A percentile compares a stretch with the other conserved stretches of the same genome.
phyloP scores from a whole-genome alignment of 37 sponge, comb jelly and placozoan genomes.

The Dysidea cf. avara region DNA sequence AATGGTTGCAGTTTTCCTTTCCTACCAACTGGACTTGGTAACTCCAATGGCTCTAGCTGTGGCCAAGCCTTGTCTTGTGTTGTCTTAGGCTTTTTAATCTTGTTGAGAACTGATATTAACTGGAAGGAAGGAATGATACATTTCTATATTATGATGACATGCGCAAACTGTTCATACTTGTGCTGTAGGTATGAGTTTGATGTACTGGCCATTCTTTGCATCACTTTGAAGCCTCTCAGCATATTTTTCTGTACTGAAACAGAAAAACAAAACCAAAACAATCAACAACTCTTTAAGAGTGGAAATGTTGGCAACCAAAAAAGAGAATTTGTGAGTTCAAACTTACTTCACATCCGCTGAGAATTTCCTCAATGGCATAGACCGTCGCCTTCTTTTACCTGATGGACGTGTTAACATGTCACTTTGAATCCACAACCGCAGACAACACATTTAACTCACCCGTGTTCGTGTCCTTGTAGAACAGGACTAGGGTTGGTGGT shows the following conservation, averaged over 20 bases:
- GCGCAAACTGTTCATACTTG: not conserved
- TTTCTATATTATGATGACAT: too few relatives aligned
- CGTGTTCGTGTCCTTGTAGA: slow-evolving; percentile 37
- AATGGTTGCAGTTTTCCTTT: too few relatives aligned
- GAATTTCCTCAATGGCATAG: slow-evolving; percentile 51
- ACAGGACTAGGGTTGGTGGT: slow-evolving; percentile 45
- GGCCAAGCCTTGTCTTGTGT: not conserved
- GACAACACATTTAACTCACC: slow-evolving; percentile 17
- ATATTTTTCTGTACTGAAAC: slow-evolving; percentile 12
- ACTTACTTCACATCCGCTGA: slow-evolving; percentile 24
- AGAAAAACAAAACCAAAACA: not conserved
- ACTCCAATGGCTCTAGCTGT: not conserved
- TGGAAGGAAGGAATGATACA: too few relatives aligned
- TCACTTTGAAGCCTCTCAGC: not conserved
- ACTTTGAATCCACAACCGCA: too few relatives aligned
- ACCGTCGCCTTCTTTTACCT: slow-evolving; percentile 44
- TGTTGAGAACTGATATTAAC: too few relatives aligned
- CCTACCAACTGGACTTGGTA: not conserved
- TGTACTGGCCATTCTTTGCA: not conserved
- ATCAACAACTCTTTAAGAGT: not conserved
- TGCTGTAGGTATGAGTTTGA: not conserved
- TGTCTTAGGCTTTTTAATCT: not conserved
- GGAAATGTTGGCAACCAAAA: not conserved
- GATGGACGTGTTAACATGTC: not conserved
- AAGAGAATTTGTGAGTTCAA: too few relatives aligned